Percentiles rank a stretch among this genome's conserved stretches.
phyloP scores from a whole-genome alignment of 1,140 invertebrate genomes.

The Drosophila serrata region DNA sequence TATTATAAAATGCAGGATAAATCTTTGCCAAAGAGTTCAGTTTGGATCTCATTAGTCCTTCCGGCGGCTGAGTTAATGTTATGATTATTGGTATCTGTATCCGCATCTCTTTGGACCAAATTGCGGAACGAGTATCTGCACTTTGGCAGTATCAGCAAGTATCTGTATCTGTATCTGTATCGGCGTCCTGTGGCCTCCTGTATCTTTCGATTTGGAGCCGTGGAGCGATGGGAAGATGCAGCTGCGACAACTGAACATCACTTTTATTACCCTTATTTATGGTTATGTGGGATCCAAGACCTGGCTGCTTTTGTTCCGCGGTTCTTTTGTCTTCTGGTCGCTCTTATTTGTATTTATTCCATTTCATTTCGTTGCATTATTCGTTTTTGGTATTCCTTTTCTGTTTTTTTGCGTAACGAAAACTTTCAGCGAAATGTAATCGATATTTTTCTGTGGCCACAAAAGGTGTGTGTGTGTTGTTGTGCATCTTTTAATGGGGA shows the following conservation, averaged over 20 bases:
- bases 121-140: constrained; percentile 17
- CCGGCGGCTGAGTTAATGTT: constrained; percentile 65
- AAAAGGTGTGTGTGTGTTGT: constrained; percentile 41
- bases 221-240: constrained; percentile 26
- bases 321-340: constrained; percentile 15
- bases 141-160: constrained; percentile 7
- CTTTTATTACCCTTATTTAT: constrained; percentile 81
- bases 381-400: background rate
- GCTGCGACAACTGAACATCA: constrained; percentile 77
- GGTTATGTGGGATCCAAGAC: constrained; percentile 57
- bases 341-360: constrained; percentile 17
- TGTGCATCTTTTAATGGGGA: constrained; percentile 17
- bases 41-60: constrained; percentile 15
- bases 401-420: constrained; percentile 32
- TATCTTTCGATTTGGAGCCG: background rate
- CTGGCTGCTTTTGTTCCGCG: constrained; percentile 33
- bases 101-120: background rate
- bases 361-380: background rate
- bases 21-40: background rate
- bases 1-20: background rate
- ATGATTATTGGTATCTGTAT: constrained; percentile 63
- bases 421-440: constrained; percentile 58
- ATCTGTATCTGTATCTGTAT: background rate
- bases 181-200: background rate
- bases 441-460: constrained; percentile 53